Evolutionary conservation across 2,888 invertebrate genomes (phyloP), one percentile per base, ranked within the genome.

Genomic region (Catocala nupta): DNA sequence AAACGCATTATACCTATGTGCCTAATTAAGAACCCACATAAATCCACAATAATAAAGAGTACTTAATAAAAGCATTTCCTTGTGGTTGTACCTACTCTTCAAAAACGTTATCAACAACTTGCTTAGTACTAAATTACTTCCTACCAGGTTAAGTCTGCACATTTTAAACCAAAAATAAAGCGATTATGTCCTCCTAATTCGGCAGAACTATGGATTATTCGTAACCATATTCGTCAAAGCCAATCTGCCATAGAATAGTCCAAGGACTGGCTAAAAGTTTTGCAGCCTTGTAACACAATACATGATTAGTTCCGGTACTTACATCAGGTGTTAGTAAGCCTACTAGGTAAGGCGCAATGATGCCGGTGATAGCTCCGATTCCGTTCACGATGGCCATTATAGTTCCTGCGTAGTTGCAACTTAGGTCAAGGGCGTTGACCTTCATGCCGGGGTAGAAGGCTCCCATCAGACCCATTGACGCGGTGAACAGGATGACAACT

Each of bases 401-500:
- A 0, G 96, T 96, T 4, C 96, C 96, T 0, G 96, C 96, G 81
- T 95, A 96, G 84, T 96, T 96, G 55, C 95, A 95, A 85, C 96
- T 96, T 72, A 96, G 90, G 84, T 96, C 96, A 59, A 96, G 87
- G 0, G 96, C 95, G 85, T 96, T 96, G 36, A 96, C 95, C 87
- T 96, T 96, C 95, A 96, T 96, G 62, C 96, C 96, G 0, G 96
- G 96, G 86, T 96, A 96, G 90, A 95, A 96, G 44, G 96, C 95
- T 0, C 96, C 96, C 96, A 96, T 96, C 6, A 96, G 87, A 9
- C 96, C 96, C 96, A 96, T 96, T 55, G 96, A 95, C 0, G 96
- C 91, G 5, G 96, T 96, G 80, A 96, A 96, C 2, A 96, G 89
- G 10, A 94, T 87, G 0, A 96, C 95, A 0, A 96, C 96, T 0